phyloP scores from a whole-genome alignment of 2,113 vertebrate species.

The Coreoperca whiteheadi region DNA sequence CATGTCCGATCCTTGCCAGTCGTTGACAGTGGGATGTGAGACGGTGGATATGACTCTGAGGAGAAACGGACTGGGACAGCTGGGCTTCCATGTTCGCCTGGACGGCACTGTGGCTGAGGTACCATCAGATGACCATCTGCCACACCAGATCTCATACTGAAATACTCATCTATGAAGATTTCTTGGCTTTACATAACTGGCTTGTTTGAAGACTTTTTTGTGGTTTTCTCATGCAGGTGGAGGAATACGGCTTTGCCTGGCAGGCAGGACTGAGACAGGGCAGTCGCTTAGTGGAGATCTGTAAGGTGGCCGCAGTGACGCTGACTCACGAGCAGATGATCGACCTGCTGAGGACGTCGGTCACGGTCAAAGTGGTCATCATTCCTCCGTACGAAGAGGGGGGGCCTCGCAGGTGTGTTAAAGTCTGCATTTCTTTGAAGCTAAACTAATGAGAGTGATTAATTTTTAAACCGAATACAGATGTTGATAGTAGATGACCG shows the following conservation, averaged over 20 bases:
- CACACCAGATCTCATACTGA: background rate
- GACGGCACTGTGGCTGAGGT: constrained; percentile 93
- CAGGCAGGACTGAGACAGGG: constrained; percentile 94
- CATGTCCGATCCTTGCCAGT: constrained; percentile 72
- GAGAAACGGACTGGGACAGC: constrained; percentile 92
- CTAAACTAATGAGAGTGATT: constrained; percentile 2
- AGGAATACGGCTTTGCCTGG: constrained; percentile 97
- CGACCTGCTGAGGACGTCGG: constrained; percentile 92
- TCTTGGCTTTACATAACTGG: constrained; percentile 6
- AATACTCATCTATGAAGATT: background rate
- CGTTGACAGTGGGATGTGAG: constrained; percentile 91
- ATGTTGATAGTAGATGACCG: constrained; percentile 25
- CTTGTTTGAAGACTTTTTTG: constrained; percentile 2
- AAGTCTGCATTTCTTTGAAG: constrained; percentile 10
- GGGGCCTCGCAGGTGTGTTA: constrained; percentile 88
- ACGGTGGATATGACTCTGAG: constrained; percentile 94
- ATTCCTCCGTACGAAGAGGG: constrained; percentile 92
- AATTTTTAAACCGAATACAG: constrained; percentile 29
- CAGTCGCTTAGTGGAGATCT: constrained; percentile 94
- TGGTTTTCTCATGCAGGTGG: constrained; percentile 80
- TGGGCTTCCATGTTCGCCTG: constrained; percentile 95
- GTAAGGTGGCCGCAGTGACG: constrained; percentile 94
- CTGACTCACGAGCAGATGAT: constrained; percentile 96
- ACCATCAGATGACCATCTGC: constrained; percentile 30
- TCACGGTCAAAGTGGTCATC: constrained; percentile 95